Conservation (phyloP, 1,140 invertebrate genomes). For the Drosophila chauvacae region DNA sequence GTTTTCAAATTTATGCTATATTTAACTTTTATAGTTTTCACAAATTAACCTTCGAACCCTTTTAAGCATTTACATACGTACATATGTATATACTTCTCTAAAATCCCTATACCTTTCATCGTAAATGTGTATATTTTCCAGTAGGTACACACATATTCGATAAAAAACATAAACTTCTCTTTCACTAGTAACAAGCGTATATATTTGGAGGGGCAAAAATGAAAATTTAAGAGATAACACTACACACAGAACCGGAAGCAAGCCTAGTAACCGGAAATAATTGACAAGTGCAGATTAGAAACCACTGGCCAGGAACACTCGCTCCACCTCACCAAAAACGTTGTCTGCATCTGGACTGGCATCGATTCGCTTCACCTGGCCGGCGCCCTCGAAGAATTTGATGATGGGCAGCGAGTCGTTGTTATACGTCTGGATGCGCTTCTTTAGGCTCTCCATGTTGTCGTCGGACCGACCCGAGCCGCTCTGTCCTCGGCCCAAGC, state of each 20-base stretch:
- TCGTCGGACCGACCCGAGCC: slow-evolving; percentile 98
- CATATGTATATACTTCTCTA: not conserved
- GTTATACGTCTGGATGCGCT: slow-evolving; percentile 95
- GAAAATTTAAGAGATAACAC: slow-evolving; percentile 23
- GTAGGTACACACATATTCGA: not conserved
- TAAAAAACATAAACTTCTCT: slow-evolving; percentile 5
- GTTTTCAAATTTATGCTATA: not conserved
- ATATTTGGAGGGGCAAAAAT: slow-evolving; percentile 47
- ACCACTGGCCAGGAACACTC: slow-evolving; percentile 60
- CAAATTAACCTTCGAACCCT: not conserved
- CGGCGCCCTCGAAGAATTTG: slow-evolving; percentile 90
- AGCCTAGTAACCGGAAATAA: slow-evolving; percentile 16
- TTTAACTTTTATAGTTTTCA: no score
- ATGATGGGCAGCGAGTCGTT: slow-evolving; percentile 98
- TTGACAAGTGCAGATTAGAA: slow-evolving; percentile 48
- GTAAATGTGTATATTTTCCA: not conserved
- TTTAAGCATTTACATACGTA: not conserved
- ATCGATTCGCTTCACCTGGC: slow-evolving; percentile 92
- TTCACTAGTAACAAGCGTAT: slow-evolving; percentile 60
- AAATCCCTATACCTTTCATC: not conserved
- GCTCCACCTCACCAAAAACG: slow-evolving; percentile 87
- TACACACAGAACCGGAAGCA: slow-evolving; percentile 26
- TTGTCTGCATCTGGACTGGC: slow-evolving; percentile 88
- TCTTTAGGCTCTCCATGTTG: slow-evolving; percentile 95
- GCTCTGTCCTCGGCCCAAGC: slow-evolving; percentile 92